These are phyloP conservation scores for Gonocerus acuteangulatus DNA, from an alignment of 2,888 invertebrate genomes.

Conservation along the genomic window DNA sequence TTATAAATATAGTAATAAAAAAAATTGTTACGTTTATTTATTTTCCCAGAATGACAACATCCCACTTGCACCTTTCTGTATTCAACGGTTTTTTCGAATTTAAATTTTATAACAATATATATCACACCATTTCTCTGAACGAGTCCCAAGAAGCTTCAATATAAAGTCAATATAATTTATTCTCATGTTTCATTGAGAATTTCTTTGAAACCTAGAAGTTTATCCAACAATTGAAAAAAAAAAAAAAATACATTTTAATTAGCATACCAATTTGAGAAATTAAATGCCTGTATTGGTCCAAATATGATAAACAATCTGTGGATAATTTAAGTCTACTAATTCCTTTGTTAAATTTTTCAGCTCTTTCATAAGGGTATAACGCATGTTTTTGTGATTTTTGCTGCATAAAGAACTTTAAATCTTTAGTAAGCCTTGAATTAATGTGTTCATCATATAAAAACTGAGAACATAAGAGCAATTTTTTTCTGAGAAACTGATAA, in stretches of 20 bases:
- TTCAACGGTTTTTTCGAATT: no score
- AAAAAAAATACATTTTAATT: slow-evolving; percentile 2
- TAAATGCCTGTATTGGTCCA: slow-evolving; percentile 86
- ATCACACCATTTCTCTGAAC: no score
- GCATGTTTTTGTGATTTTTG: slow-evolving; percentile 56
- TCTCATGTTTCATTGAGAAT: no score
- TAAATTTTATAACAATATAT: no score
- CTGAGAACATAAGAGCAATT: slow-evolving; percentile 90
- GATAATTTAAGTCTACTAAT: slow-evolving; percentile 80
- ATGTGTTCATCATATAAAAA: slow-evolving; percentile 97
- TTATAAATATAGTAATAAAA: no score
- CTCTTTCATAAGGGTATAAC: slow-evolving; percentile 78
- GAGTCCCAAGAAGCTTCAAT: no score
- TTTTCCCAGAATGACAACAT: no score
- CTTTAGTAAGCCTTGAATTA: slow-evolving; percentile 85
- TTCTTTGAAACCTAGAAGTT: no score
- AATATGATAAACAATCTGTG: slow-evolving; percentile 71
- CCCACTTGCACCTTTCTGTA: no score
- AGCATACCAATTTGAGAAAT: slow-evolving; percentile 80
- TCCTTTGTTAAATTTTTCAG: slow-evolving; percentile 86
- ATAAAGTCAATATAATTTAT: no score
- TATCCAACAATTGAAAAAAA: no score
- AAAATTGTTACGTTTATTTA: no score
- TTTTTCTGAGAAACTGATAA: slow-evolving; percentile 87
- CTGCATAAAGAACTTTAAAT: slow-evolving; percentile 74